Evolutionary conservation across 2,888 invertebrate genomes (phyloP).

Genomic region (Monoplex corrugatus): DNA sequence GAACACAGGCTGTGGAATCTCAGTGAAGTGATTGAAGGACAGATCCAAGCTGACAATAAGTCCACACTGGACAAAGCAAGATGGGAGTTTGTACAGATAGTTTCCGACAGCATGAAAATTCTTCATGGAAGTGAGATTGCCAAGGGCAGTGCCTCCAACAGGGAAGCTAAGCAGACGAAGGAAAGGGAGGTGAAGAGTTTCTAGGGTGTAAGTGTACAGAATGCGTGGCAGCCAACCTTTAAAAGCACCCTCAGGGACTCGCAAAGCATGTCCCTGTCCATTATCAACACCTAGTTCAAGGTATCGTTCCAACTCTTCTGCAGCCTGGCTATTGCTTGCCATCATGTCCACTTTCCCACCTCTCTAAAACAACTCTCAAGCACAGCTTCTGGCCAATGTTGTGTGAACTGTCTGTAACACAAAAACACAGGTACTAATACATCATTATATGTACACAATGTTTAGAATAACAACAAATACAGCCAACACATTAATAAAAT

Average conservation of each 20-base stretch:
- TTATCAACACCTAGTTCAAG: slow-evolving; percentile 60
- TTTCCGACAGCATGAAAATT: slow-evolving; percentile 73
- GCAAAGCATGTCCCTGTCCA: slow-evolving; percentile 60
- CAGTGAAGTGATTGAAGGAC: slow-evolving; percentile 71
- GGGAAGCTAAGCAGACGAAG: slow-evolving; percentile 74
- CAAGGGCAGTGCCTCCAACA: slow-evolving; percentile 73
- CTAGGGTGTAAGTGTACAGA: slow-evolving; percentile 68
- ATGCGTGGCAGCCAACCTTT: slow-evolving; percentile 75
- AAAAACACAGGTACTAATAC: neutral
- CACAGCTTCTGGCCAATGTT: no score
- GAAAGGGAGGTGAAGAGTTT: slow-evolving; percentile 71
- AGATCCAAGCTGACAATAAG: slow-evolving; percentile 68
- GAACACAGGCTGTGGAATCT: slow-evolving; percentile 69
- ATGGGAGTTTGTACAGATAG: slow-evolving; percentile 68
- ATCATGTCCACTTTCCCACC: slow-evolving; percentile 19
- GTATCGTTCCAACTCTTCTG: slow-evolving; percentile 69
- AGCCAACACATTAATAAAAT: no score
- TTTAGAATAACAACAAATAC: no score
- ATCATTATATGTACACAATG: neutral
- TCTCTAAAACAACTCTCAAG: no score
- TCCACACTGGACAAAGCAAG: slow-evolving; percentile 70
- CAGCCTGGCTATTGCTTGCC: slow-evolving; percentile 62
- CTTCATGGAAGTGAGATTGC: slow-evolving; percentile 68
- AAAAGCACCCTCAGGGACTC: slow-evolving; percentile 73
- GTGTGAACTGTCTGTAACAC: neutral